Conservation (phyloP, 1,140 invertebrate species). For the Eubasilissa regina region DNA sequence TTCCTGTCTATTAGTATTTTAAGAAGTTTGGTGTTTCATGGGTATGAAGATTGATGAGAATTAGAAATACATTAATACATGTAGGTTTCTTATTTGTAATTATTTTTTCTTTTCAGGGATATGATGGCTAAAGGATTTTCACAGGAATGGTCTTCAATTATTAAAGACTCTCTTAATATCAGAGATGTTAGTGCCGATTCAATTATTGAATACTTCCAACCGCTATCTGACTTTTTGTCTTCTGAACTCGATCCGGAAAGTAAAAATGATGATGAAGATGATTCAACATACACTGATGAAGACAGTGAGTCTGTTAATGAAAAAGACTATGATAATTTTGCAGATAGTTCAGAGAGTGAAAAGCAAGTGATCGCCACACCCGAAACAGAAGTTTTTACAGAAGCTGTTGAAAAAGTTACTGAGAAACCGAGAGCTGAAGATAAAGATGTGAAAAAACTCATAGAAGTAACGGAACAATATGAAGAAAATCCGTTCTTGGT, state of each 20-base stretch:
- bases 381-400: constrained; percentile 47
- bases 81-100: constrained; percentile 8
- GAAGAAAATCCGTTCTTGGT: constrained; percentile 54
- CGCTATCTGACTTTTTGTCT: constrained; percentile 63
- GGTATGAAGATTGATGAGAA: too few relatives aligned
- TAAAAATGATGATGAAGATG: constrained; percentile 33
- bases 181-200: constrained; percentile 61
- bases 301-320: constrained; percentile 16
- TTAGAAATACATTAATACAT: neutral
- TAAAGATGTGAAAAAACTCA: neutral
- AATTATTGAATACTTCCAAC: constrained; percentile 64
- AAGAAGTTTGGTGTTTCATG: too few relatives aligned
- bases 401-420: constrained; percentile 17
- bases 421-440: neutral
- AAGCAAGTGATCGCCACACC: constrained; percentile 16
- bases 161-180: constrained; percentile 61
- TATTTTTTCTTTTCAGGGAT: constrained; percentile 57
- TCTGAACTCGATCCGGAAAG: constrained; percentile 59
- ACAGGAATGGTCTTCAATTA: constrained; percentile 60
- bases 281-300: constrained; percentile 42
- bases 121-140: constrained; percentile 60
- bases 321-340: constrained; percentile 39
- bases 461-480: constrained; percentile 29
- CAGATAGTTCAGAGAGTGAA: constrained; percentile 42
- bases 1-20: too few relatives aligned